Conservation (phyloP, 2,113 vertebrate genomes). For the Pelecanoides urinatrix region DNA sequence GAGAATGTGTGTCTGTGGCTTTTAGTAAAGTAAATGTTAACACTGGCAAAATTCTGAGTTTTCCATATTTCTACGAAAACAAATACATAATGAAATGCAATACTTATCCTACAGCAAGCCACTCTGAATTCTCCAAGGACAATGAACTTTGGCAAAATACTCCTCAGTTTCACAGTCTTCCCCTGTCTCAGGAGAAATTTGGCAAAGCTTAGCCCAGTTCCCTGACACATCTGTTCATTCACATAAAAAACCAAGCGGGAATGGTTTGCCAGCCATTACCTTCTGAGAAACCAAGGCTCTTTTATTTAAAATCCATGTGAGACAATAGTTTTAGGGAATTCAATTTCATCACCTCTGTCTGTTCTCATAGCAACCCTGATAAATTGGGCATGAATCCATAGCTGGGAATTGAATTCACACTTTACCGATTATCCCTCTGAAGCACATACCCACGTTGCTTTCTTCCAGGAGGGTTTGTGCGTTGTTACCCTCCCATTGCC, state of each 20-base stretch:
- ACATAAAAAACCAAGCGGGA: not conserved
- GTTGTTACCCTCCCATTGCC: fast-evolving
- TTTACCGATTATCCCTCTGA: not conserved
- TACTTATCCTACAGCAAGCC: not conserved
- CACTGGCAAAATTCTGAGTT: not conserved
- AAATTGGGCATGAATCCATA: not conserved
- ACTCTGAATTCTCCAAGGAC: not conserved
- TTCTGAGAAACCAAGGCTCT: not conserved
- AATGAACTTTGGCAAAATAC: not conserved
- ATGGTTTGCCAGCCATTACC: not conserved
- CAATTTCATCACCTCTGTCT: not conserved
- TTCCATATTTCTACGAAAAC: not conserved
- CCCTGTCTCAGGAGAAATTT: not conserved
- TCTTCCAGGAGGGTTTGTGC: not conserved
- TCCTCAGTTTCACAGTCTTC: not conserved
- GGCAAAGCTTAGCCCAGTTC: not conserved
- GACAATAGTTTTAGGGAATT: not conserved
- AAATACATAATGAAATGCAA: not conserved
- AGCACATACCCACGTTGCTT: fast-evolving
- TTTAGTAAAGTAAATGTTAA: not conserved
- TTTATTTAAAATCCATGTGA: not conserved
- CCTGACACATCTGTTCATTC: not conserved
- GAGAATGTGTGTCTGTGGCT: not conserved
- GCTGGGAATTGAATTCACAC: not conserved
- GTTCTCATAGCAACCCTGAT: not conserved